Conservation (phyloP, 2,113 vertebrate species). For the Macquaria australasica region DNA sequence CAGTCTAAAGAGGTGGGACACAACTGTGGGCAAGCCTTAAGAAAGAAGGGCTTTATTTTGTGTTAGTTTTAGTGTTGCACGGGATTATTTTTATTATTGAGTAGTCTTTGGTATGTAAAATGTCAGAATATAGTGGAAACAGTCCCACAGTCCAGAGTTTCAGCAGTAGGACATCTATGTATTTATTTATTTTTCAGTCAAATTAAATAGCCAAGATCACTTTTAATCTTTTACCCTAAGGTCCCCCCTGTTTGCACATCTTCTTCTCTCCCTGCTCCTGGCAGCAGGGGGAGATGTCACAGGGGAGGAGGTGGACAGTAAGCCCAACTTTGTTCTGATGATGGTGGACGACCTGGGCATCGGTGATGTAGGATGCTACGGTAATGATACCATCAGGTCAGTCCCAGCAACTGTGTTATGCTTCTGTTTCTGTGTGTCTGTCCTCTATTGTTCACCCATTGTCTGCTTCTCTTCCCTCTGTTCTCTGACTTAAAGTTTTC, state of each 20-base stretch:
- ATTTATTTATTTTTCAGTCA: neutral
- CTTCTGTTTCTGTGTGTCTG: neutral
- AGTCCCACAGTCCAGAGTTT: neutral
- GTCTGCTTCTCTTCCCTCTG: neutral
- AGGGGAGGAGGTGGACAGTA: slow-evolving; percentile 47
- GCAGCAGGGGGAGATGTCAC: slow-evolving; percentile 38
- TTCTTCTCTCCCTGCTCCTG: slow-evolving; percentile 55
- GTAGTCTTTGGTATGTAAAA: too few species aligned
- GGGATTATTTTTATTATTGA: too few species aligned
- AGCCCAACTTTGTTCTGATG: slow-evolving; percentile 89
- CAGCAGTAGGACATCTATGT: neutral
- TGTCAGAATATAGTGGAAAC: too few species aligned
- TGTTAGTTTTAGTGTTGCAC: too few species aligned
- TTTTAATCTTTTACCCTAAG: slow-evolving; percentile 29
- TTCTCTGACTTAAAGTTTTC: neutral
- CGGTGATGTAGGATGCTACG: slow-evolving; percentile 91
- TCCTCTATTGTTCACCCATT: neutral
- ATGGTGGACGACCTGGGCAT: slow-evolving; percentile 91
- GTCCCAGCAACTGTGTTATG: neutral
- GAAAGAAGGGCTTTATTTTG: too few species aligned
- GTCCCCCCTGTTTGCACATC: slow-evolving; percentile 2
- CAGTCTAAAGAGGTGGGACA: too few species aligned
- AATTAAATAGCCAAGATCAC: neutral
- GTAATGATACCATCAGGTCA: slow-evolving; percentile 89
- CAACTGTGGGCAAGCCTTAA: too few species aligned